Evolutionary conservation across 2,113 vertebrate genomes (phyloP).

Genomic region (Engraulis encrasicolus): DNA sequence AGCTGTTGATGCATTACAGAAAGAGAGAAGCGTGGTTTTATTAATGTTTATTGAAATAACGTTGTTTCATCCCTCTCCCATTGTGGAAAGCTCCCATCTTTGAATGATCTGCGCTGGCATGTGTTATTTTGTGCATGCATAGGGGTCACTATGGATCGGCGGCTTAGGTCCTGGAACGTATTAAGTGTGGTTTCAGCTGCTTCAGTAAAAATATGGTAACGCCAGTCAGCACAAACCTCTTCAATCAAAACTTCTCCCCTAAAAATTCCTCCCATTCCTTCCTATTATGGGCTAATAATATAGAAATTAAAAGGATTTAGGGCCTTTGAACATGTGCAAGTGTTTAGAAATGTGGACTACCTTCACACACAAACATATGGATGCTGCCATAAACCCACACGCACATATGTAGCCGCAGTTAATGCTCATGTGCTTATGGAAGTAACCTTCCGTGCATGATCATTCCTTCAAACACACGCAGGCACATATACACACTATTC

Average conservation of each 20-base stretch:
- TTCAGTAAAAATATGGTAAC: conserved; percentile 43
- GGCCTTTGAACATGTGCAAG: conserved; percentile 48
- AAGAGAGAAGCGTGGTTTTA: neutral
- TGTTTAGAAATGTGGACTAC: conserved; percentile 44
- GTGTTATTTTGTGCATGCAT: conserved; percentile 27
- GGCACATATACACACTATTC: neutral
- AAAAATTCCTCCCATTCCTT: conserved; percentile 58
- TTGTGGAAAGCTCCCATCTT: neutral
- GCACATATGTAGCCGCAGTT: conserved; percentile 24
- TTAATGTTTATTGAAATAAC: neutral
- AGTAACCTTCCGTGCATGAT: conserved; percentile 4
- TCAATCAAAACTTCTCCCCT: conserved; percentile 45
- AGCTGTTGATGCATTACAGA: neutral
- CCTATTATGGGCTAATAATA: conserved; percentile 56
- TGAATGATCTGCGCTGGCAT: neutral
- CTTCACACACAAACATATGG: conserved; percentile 33
- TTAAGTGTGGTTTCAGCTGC: conserved; percentile 53
- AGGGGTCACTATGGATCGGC: conserved; percentile 34
- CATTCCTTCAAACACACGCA: neutral
- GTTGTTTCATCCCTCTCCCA: neutral
- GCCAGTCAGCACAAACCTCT: conserved; percentile 46
- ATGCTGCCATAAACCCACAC: conserved; percentile 35
- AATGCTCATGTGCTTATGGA: neutral
- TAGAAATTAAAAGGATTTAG: conserved; percentile 53
- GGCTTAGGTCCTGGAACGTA: conserved; percentile 15